A percentile compares a stretch with the other conserved stretches of the same genome.
phyloP scores from a whole-genome alignment of 2,888 invertebrate genomes.

The Acanthosepion esculentum region DNA sequence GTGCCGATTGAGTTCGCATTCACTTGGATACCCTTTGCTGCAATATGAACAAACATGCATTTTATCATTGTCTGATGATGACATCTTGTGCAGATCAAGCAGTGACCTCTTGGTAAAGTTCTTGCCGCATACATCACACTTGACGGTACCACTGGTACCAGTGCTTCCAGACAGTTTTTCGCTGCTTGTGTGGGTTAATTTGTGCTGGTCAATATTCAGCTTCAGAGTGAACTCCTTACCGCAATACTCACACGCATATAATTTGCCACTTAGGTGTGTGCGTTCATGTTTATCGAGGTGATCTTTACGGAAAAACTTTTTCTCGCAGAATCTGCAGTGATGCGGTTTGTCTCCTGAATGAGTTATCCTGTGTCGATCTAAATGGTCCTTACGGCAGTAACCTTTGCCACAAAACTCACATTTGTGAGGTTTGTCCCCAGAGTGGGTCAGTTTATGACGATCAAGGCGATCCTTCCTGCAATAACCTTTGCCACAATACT shows the following conservation, averaged over 20 bases:
- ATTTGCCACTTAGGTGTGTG: constrained; percentile 4
- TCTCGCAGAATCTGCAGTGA: background rate
- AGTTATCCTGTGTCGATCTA: constrained; percentile 43
- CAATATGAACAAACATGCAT: constrained; percentile 25
- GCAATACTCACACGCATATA: background rate
- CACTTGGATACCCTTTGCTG: background rate
- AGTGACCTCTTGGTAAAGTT: background rate
- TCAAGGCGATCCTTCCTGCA: constrained; percentile 37
- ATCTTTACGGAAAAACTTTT: constrained; percentile 45
- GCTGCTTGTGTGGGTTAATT: background rate
- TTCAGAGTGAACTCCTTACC: background rate
- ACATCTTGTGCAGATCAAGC: background rate
- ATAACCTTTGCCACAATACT: constrained; percentile 39
- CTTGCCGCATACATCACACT: constrained; percentile 37
- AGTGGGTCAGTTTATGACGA: constrained; percentile 43
- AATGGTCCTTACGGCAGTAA: constrained; percentile 37
- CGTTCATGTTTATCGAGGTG: constrained; percentile 39
- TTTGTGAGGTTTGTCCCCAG: background rate
- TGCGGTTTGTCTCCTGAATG: constrained; percentile 10
- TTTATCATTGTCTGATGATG: background rate
- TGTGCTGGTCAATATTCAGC: constrained; percentile 38
- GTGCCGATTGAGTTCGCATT: constrained; percentile 23
- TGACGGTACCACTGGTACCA: background rate
- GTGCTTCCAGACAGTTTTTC: background rate
- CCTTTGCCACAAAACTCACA: constrained; percentile 41